Conservation (phyloP, 2,797 vertebrate species). For the Stomatorhinus walkeri region DNA sequence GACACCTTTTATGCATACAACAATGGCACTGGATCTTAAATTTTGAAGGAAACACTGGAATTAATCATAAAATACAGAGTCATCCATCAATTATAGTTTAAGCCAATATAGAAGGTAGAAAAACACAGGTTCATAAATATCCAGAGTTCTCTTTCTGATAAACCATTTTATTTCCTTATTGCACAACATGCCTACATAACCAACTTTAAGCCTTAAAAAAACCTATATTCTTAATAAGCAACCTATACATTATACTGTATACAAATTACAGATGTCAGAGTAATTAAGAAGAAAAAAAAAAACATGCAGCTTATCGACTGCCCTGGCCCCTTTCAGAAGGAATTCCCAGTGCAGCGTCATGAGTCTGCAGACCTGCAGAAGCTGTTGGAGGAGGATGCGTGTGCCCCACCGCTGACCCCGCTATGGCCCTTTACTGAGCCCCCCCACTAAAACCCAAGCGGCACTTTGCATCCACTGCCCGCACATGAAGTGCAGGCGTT, state of each 20-base stretch:
- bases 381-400: slow-evolving; percentile 58
- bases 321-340: slow-evolving; percentile 72
- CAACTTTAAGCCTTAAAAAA: not conserved
- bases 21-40: not conserved
- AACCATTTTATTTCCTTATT: slow-evolving; percentile 8
- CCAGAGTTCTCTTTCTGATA: not conserved
- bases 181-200: not conserved
- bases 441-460: slow-evolving; percentile 40
- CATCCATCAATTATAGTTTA: not conserved
- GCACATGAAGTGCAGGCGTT: slow-evolving; percentile 74
- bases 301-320: slow-evolving; percentile 65
- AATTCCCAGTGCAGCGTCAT: slow-evolving; percentile 86
- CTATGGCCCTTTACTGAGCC: slow-evolving; percentile 28
- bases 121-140: not conserved
- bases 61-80: not conserved
- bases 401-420: slow-evolving; percentile 34
- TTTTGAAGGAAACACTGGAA: not conserved
- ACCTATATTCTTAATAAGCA: not conserved
- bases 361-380: slow-evolving; percentile 66
- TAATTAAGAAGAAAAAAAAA: slow-evolving; percentile 10
- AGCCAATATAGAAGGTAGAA: not conserved
- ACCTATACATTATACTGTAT: slow-evolving; percentile 10
- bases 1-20: not conserved
- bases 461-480: slow-evolving; percentile 58
- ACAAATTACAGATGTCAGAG: slow-evolving; percentile 19